Base-by-base conservation (phyloP, 2,113 vertebrate species). In the Gulo gulo region DNA sequence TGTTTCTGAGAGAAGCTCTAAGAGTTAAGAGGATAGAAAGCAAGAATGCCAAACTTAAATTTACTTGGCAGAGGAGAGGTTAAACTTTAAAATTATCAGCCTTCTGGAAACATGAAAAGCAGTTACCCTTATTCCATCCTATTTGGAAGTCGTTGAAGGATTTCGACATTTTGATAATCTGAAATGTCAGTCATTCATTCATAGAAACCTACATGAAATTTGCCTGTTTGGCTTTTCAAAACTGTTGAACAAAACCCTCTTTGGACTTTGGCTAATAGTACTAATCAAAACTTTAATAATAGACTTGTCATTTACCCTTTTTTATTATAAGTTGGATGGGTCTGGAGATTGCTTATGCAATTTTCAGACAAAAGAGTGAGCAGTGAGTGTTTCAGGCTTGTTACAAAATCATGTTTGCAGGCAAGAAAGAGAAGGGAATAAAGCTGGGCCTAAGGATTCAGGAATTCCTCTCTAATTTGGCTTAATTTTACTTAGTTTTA, bases 151-250 rank as follows among this genome's bases (percentile, higher is more conserved):
- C 10, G 96, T 96, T 82, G 84, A 91, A 97, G 85, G 63, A 90
- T 94, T 42, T 92, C 4, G 74, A 97, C 71, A 96, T 97, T 98
- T 98, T 97, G 95, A 96, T 97, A 98, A 50, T 7, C 8, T 73
- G 24, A 95, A 88, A 73, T 98, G 86, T 76, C 69, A 96, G 31
- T 97, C 55, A 89, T 78, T 96, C 20, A 67, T 96, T 97, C 73
- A 91, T 79, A 61, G 52, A 88, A 96, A 90, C n/a, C 42, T 87
- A 95, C 71, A 36, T 94, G 47, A 42, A 84, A 15, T 94, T 36
- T 96, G 34, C 36, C 69, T 85, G 29, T 96, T 86, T 73, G 31
- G 2, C 90, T 21, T 91, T 96, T 96, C 87, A 87, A 39, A 96
- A 92, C 26, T 69, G 24, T 80, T 81, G 89, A 97, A 92, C 20